Conservation (phyloP, 1,140 invertebrate genomes). For the Drosophila sp. region DNA sequence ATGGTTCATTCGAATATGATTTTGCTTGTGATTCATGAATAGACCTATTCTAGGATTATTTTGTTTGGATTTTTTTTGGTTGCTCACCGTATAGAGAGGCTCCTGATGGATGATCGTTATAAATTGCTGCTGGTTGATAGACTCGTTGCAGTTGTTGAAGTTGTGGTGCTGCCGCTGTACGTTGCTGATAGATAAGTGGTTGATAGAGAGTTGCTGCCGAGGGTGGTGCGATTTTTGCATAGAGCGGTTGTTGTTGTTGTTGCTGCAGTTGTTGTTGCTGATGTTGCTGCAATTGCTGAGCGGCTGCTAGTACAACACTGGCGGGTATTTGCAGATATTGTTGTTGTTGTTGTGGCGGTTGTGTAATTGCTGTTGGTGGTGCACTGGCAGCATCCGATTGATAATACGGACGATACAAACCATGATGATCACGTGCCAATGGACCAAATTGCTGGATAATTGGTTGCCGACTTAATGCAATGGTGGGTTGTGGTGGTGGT, state of each 20-base stretch:
- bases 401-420: slow-evolving; percentile 62
- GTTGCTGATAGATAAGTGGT: slow-evolving; percentile 58
- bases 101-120: slow-evolving; percentile 46
- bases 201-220: slow-evolving; percentile 38
- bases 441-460: slow-evolving; percentile 61
- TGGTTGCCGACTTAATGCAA: slow-evolving; percentile 28
- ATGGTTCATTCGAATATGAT: no score
- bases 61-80: not conserved
- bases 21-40: no score
- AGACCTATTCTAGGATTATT: no score
- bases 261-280: slow-evolving; percentile 59
- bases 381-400: slow-evolving; percentile 51
- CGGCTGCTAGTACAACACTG: slow-evolving; percentile 60
- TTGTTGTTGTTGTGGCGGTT: slow-evolving; percentile 45
- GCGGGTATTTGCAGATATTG: slow-evolving; percentile 73
- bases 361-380: slow-evolving; percentile 21
- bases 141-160: slow-evolving; percentile 59
- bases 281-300: slow-evolving; percentile 59
- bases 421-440: slow-evolving; percentile 69
- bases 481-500: slow-evolving; percentile 17
- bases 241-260: slow-evolving; percentile 38
- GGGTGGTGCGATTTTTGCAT: slow-evolving; percentile 37
- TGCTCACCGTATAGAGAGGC: slow-evolving; percentile 34
- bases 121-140: slow-evolving; percentile 59
- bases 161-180: slow-evolving; percentile 5